Base-by-base conservation (phyloP, 30 jellyfish, hydroid and myxozoan genomes). In the Nemopilema nomurai region DNA sequence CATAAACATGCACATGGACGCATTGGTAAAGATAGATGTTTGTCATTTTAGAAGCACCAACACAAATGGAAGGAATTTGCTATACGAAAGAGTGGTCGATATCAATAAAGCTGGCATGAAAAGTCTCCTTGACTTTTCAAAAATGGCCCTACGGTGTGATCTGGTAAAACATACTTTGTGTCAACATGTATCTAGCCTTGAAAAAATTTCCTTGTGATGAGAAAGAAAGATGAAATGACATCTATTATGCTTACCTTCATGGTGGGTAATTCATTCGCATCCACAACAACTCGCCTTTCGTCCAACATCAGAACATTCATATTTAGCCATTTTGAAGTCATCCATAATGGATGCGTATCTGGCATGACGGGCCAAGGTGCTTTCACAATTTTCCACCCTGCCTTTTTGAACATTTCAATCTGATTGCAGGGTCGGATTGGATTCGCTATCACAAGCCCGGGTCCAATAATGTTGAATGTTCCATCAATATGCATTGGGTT, bases 401-500 rank as follows among this genome's bases (percentile, higher is more conserved):
- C 90, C 68, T 81, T 81, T 22, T 66, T 70, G 49, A 89, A 89
- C 74, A 89, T 1, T 16, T 81, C 93, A 16, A 73, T 70, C 32
- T 89, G 84, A 24, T 89, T 13, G 53, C 97, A 89, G 8, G 92
- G 92, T 21, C 97, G 85, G 41, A 80, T 93, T 20, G 97, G 97
- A 82, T 89, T 89, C 71, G 30, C 26, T 8, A 89, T 28, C 16
- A 80, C 97, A 19, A 89, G 80, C 0, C 97, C 97, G 24, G 92
- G 93, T 0, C 97, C 97, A 26, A 89, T 89, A 25, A 89, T 66
- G 51, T 89, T 89, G 41, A 89, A 80, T 28, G 97, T 89, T 22
- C 93, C 97, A 74, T 89, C 97, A 63, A 89, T 89, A 64, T 89
- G 97, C 97, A 89, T 89, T 0, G 97, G 97, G 32, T 89, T 89